Evolutionary conservation across 2,888 invertebrate species (phyloP).

Genomic region (Ptilodon capucinus): DNA sequence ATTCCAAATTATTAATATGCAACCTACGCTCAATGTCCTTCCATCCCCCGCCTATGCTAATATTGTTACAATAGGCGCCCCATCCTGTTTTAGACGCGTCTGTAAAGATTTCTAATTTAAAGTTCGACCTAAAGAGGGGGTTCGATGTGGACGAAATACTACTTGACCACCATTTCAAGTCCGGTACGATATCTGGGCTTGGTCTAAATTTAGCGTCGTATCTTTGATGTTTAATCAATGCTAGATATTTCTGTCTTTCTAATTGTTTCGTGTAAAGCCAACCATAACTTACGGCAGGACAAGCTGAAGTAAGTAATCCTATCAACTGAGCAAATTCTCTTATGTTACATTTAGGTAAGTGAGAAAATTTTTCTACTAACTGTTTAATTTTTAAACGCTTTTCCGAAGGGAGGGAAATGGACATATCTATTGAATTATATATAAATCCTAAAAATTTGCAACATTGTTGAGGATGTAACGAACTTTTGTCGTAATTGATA

Average conservation of each 20-base stretch:
- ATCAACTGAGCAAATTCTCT: conserved; percentile 5
- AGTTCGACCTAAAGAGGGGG: background rate
- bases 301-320: conserved; percentile 1
- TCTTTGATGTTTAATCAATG: background rate
- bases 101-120: conserved; percentile 2
- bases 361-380: background rate
- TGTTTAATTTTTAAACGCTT: background rate
- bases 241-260: conserved; percentile 3
- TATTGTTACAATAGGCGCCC: background rate
- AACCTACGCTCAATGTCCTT: conserved; percentile 3
- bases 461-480: background rate
- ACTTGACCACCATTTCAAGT: conserved; percentile 2
- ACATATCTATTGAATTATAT: conserved; percentile 1
- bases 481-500: background rate
- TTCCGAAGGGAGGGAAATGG: background rate
- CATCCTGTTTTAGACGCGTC: conserved; percentile 2
- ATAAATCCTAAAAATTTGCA: conserved; percentile 14
- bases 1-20: conserved; percentile 8
- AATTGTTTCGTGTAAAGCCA: conserved; percentile 6
- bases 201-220: background rate
- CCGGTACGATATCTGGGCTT: background rate
- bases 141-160: background rate
- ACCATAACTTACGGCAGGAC: conserved; percentile 5
- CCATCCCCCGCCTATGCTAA: conserved; percentile 1
- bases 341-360: background rate